phyloP scores from a whole-genome alignment of 2,888 invertebrate species.

The Eupithecia inturbata region DNA sequence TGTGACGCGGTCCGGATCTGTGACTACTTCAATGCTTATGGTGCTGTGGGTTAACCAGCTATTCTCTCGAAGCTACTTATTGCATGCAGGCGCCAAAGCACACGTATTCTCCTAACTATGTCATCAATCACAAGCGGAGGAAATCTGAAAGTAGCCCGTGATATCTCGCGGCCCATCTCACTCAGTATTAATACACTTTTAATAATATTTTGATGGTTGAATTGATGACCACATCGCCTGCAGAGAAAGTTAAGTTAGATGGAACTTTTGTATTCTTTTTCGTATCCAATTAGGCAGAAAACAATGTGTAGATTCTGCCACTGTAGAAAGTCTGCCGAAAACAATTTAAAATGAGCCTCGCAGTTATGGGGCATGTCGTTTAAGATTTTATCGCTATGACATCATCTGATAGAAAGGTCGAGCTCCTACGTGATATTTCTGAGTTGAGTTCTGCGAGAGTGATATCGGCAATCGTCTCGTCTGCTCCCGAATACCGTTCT shows the following conservation, averaged over 20 bases:
- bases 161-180: slow-evolving; percentile 57
- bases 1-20: no score
- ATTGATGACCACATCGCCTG: slow-evolving; percentile 50
- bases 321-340: slow-evolving; percentile 47
- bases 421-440: slow-evolving; percentile 56
- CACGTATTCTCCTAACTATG: slow-evolving; percentile 32
- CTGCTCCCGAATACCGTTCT: slow-evolving; percentile 64
- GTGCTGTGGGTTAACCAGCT: slow-evolving; percentile 1
- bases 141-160: slow-evolving; percentile 56
- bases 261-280: slow-evolving; percentile 38
- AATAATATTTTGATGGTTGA: slow-evolving; percentile 56
- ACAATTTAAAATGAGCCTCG: slow-evolving; percentile 52
- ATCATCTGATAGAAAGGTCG: slow-evolving; percentile 63
- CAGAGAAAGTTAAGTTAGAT: slow-evolving; percentile 41
- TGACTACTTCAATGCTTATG: no score
- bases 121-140: slow-evolving; percentile 48
- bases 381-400: slow-evolving; percentile 61
- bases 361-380: slow-evolving; percentile 50
- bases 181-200: slow-evolving; percentile 49
- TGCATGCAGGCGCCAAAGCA: slow-evolving; percentile 34
- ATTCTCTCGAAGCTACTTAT: slow-evolving; percentile 11
- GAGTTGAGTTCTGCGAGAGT: slow-evolving; percentile 52
- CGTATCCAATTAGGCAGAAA: slow-evolving; percentile 42
- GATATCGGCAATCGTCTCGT: slow-evolving; percentile 52
- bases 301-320: slow-evolving; percentile 36